A percentile compares a stretch with the other conserved stretches of the same genome.
Conservation (phyloP, 2,888 invertebrate species). For the Crocallis elinguaria region DNA sequence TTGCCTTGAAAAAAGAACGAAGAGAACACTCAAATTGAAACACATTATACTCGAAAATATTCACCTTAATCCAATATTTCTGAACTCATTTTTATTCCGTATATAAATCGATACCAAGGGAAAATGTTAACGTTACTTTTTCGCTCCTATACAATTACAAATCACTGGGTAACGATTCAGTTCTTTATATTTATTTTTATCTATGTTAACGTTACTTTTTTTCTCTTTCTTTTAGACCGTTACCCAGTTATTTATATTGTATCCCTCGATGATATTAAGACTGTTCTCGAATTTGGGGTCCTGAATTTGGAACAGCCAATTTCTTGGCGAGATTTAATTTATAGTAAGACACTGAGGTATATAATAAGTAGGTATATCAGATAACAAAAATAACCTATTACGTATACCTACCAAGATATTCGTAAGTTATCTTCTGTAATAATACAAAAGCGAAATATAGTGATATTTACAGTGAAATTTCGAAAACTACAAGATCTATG, state of each 20-base stretch:
- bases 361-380: no score
- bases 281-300: background rate
- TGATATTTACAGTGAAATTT: no score
- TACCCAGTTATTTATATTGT: conserved; percentile 3
- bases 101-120: conserved; percentile 7
- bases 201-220: no score
- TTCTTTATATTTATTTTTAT: conserved; percentile 1
- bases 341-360: background rate
- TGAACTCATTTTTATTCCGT: background rate
- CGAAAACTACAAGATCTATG: no score
- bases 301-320: conserved; percentile 5
- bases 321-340: background rate
- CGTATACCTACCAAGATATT: no score
- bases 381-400: no score
- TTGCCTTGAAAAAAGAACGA: background rate
- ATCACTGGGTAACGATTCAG: conserved; percentile 2
- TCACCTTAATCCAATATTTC: background rate
- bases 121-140: conserved; percentile 1
- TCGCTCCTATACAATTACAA: background rate
- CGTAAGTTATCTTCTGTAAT: no score
- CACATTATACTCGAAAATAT: background rate
- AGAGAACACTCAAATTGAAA: background rate
- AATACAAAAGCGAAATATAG: no score
- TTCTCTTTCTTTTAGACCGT: background rate
- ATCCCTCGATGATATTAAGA: background rate